These are phyloP conservation scores for Phalacrocorax carbo DNA, from an alignment of 2,113 vertebrate species.

Conservation along the genomic window DNA sequence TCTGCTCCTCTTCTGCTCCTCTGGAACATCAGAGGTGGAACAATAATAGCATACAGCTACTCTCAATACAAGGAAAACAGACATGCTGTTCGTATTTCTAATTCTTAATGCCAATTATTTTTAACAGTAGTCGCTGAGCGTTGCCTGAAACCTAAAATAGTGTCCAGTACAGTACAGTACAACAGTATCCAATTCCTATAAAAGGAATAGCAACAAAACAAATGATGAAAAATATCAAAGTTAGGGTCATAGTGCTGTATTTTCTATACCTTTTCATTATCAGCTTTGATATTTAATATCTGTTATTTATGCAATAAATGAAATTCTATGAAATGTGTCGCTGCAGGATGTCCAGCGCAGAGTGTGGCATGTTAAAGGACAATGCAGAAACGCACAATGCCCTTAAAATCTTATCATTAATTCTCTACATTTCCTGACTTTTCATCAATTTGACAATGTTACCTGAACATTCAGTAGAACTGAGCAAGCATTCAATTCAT, in stretches of 20 bases:
- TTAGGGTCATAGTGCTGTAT: background rate
- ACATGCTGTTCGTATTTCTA: rapidly evolving
- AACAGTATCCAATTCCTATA: background rate
- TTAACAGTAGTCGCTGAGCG: background rate
- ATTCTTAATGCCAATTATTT: background rate
- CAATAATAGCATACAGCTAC: background rate
- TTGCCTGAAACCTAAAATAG: background rate
- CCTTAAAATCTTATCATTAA: background rate
- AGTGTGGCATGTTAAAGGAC: background rate
- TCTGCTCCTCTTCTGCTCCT: background rate
- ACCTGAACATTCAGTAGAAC: background rate
- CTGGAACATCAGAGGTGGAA: background rate
- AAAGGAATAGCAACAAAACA: background rate
- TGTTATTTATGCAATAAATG: background rate
- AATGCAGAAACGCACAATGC: background rate
- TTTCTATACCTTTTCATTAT: background rate
- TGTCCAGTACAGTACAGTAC: background rate
- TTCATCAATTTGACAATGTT: background rate
- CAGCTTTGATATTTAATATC: background rate
- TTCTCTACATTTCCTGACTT: background rate
- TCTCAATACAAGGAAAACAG: background rate
- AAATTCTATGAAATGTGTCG: background rate
- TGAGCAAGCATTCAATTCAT: background rate
- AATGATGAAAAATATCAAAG: background rate
- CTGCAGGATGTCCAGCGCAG: background rate